Evolutionary conservation across 2,797 vertebrate genomes (phyloP).

Genomic region (Neosalanx taihuensis): DNA sequence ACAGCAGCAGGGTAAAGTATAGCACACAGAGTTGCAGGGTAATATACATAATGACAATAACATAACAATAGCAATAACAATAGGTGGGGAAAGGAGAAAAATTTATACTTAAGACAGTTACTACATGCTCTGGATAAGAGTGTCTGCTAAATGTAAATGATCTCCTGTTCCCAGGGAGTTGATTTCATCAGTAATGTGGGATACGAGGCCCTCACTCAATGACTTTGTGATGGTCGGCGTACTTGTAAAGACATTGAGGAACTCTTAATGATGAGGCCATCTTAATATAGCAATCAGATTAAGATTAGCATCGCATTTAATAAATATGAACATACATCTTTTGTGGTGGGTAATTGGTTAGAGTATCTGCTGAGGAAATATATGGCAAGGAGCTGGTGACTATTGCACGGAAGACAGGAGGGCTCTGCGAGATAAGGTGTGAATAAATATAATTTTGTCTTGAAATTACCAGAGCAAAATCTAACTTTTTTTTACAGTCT

Average conservation of each 20-base stretch:
- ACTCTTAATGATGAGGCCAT: conserved; percentile 88
- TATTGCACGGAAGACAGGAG: conserved; percentile 87
- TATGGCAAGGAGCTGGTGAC: conserved; percentile 92
- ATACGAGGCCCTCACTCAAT: conserved; percentile 83
- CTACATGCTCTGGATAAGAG: too few relatives aligned
- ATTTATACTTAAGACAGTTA: too few relatives aligned
- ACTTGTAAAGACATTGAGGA: conserved; percentile 96
- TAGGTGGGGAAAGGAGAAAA: too few relatives aligned
- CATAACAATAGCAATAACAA: too few relatives aligned
- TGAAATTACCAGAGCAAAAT: neutral
- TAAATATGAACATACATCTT: neutral
- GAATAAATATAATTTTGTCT: neutral
- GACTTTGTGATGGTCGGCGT: conserved; percentile 84
- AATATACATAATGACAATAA: too few relatives aligned
- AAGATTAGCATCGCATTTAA: too few relatives aligned
- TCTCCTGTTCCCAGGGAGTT: conserved; percentile 69
- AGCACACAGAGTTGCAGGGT: too few relatives aligned
- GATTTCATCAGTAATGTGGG: conserved; percentile 85
- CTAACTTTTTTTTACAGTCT: neutral
- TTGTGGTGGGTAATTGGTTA: conserved; percentile 41
- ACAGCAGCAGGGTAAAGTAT: too few relatives aligned
- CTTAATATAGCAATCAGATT: too few relatives aligned
- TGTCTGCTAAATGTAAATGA: too few relatives aligned
- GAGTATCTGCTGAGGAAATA: conserved; percentile 90
- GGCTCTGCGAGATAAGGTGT: conserved; percentile 89